Evolutionary conservation across 2,113 vertebrate genomes (phyloP).

Genomic region (Vidua chalybeata): DNA sequence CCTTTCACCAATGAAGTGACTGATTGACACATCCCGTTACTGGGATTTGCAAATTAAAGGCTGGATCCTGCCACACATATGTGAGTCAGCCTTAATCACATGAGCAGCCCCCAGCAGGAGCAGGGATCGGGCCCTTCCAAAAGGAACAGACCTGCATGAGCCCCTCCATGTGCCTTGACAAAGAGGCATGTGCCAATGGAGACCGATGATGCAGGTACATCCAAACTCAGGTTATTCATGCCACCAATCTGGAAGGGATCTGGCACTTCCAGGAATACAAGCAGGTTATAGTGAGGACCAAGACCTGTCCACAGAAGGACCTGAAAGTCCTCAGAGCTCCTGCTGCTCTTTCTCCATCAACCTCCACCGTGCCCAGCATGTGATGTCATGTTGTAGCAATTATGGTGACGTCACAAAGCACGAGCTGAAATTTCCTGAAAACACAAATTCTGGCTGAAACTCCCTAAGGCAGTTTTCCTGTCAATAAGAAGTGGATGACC

Average conservation of each 20-base stretch:
- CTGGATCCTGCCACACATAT: slow-evolving; percentile 34
- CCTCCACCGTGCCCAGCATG: fast-evolving
- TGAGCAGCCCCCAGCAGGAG: slow-evolving; percentile 17
- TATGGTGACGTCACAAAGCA: background rate
- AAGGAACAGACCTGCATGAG: slow-evolving; percentile 37
- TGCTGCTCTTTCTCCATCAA: background rate
- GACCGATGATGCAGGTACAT: background rate
- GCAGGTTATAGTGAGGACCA: background rate
- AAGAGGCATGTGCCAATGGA: background rate
- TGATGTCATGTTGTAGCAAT: background rate
- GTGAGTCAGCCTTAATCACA: slow-evolving; percentile 33
- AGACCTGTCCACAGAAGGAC: background rate
- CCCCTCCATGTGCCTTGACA: background rate
- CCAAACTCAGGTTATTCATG: background rate
- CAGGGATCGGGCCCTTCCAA: slow-evolving; percentile 6
- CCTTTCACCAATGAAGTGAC: slow-evolving; percentile 61
- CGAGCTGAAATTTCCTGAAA: background rate
- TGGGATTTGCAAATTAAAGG: slow-evolving; percentile 69
- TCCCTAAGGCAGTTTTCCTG: background rate
- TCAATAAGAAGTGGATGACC: background rate
- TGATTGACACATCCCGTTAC: slow-evolving; percentile 63
- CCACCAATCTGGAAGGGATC: background rate
- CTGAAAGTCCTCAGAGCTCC: background rate
- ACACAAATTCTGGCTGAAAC: background rate
- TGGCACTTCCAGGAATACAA: background rate